A percentile compares a stretch with the other conserved stretches of the same genome.
phyloP scores from a whole-genome alignment of 2,797 vertebrate species.

The Mormyrus proboscirostris region DNA sequence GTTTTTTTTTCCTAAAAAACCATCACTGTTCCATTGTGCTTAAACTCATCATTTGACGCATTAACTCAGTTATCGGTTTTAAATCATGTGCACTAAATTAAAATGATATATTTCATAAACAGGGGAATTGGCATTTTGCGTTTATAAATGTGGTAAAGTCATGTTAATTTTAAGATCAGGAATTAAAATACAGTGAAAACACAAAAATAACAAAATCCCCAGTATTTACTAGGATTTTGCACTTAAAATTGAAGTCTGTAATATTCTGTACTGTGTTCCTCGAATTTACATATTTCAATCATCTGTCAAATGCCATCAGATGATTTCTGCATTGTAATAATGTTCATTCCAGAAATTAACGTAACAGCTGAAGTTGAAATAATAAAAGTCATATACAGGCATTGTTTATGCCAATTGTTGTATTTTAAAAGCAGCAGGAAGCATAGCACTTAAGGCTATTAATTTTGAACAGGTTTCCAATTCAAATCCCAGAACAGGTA shows the following conservation, averaged over 20 bases:
- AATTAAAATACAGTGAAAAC: not conserved
- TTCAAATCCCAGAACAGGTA: not conserved
- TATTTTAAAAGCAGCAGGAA: not conserved
- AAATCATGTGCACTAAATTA: not conserved
- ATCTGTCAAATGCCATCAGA: not conserved
- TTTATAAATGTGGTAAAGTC: not conserved
- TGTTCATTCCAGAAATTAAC: not conserved
- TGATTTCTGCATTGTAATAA: not conserved
- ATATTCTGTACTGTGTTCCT: not conserved
- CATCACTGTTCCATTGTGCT: not conserved
- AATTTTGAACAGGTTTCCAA: not conserved
- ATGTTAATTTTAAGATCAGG: not conserved
- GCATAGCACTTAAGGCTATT: not conserved
- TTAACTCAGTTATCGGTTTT: not conserved
- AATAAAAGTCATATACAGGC: not conserved
- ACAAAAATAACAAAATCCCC: not conserved
- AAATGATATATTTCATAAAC: not conserved
- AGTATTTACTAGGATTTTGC: not conserved
- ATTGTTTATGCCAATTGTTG: not conserved
- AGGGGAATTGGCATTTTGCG: not conserved
- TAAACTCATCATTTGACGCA: not conserved
- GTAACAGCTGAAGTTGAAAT: not conserved
- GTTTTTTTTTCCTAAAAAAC: not conserved
- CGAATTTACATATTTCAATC: not conserved
- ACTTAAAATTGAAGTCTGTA: not conserved